A percentile compares a stretch with the other conserved stretches of the same genome.
These are phyloP conservation scores for Stegostoma tigrinum DNA, from an alignment of 2,113 vertebrate species.

Conservation along the genomic window DNA sequence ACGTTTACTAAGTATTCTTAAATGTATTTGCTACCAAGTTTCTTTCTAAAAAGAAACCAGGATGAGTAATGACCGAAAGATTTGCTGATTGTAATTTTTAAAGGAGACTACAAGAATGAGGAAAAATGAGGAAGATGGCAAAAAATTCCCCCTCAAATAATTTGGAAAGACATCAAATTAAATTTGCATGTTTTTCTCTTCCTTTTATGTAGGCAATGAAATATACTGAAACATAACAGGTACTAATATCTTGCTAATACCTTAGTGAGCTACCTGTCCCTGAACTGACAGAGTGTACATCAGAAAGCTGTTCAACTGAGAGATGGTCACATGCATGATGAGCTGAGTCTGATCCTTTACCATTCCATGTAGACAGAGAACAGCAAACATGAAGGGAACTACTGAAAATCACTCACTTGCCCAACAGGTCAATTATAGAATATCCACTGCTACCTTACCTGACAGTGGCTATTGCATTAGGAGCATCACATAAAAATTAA, in stretches of 20 bases:
- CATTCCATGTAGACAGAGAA: not conserved
- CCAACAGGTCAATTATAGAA: not conserved
- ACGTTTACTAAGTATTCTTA: not conserved
- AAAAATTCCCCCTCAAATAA: not conserved
- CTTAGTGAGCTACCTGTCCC: not conserved
- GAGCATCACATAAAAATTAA: not conserved
- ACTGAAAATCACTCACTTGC: not conserved
- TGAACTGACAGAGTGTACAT: not conserved
- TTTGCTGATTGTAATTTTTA: not conserved
- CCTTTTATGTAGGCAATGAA: not conserved
- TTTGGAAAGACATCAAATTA: not conserved
- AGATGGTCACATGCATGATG: not conserved
- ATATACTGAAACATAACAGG: not conserved
- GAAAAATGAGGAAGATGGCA: not conserved
- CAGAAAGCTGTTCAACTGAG: not conserved
- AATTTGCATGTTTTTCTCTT: not conserved
- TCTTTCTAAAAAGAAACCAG: not conserved
- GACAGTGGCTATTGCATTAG: not conserved
- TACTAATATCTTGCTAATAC: not conserved
- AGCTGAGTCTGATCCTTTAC: not conserved
- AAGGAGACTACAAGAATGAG: not conserved
- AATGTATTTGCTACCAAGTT: not conserved
- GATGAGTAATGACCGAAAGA: not conserved
- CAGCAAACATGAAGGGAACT: not conserved
- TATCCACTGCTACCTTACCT: not conserved